phyloP scores from a whole-genome alignment of 1,140 invertebrate species.

The Manduca sexta region DNA sequence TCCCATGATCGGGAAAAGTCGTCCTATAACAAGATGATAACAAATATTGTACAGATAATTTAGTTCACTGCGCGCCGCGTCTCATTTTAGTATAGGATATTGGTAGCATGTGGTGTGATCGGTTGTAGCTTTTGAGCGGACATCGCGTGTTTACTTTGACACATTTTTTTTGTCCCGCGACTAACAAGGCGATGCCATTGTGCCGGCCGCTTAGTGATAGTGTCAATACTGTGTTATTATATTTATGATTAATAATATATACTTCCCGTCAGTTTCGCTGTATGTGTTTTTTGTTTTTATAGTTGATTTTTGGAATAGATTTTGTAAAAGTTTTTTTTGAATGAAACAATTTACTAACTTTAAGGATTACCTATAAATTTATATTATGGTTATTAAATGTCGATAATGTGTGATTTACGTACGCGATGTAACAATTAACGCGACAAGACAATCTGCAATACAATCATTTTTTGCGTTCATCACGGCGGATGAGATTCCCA shows the following conservation, averaged over 20 bases:
- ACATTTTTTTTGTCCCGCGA: conserved; percentile 61
- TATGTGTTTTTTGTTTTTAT: conserved; percentile 6
- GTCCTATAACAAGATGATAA: too few relatives aligned
- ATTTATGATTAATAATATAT: conserved; percentile 46
- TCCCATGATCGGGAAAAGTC: too few relatives aligned
- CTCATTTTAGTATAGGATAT: conserved; percentile 8
- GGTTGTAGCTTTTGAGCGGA: conserved; percentile 35
- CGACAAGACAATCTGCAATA: not conserved
- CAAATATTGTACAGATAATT: too few relatives aligned
- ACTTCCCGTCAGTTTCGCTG: conserved; percentile 10
- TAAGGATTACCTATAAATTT: too few relatives aligned
- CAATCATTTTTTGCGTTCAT: too few relatives aligned
- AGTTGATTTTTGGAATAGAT: not conserved
- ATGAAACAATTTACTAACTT: too few relatives aligned
- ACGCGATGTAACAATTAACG: not conserved
- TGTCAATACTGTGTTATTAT: conserved; percentile 60
- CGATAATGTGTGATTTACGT: not conserved
- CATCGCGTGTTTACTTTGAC: conserved; percentile 55
- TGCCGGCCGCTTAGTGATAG: conserved; percentile 51
- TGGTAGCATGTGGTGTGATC: conserved; percentile 31
- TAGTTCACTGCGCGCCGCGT: too few relatives aligned
- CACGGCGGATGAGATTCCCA: conserved; percentile 39
- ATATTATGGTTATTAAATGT: too few relatives aligned
- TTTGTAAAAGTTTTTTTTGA: too few relatives aligned
- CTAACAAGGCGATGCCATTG: conserved; percentile 62